Percentiles rank a stretch among this genome's conserved stretches.
phyloP scores from a whole-genome alignment of 2,797 vertebrate genomes.

The Setipinna tenuifilis region DNA sequence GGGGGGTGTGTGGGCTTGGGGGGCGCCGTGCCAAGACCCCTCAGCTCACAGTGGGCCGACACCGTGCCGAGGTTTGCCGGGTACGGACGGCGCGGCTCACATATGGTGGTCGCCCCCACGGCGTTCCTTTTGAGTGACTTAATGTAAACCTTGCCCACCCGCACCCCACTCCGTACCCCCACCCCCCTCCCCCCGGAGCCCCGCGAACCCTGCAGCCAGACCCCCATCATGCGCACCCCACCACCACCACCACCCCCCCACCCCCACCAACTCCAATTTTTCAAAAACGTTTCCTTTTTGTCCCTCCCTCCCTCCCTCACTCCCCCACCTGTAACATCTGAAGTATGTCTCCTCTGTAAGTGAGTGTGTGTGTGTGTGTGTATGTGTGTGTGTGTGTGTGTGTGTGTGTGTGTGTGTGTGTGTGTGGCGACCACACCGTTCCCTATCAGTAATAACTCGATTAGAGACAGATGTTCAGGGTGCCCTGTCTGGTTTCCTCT shows the following conservation, averaged over 20 bases:
- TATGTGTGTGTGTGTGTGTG: not conserved
- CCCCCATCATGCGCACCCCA: not conserved
- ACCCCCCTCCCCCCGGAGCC: not conserved
- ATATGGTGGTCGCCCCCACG: constrained; percentile 11
- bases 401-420: not conserved
- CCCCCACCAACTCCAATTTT: not conserved
- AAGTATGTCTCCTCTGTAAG: constrained; percentile 17
- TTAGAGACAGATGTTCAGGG: constrained; percentile 56
- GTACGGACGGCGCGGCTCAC: not conserved
- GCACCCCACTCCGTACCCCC: not conserved
- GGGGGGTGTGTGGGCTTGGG: not conserved
- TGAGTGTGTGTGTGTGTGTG: not conserved
- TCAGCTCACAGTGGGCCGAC: not conserved
- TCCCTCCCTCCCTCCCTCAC: not conserved
- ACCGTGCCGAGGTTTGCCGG: not conserved
- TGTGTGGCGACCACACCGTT: constrained; percentile 38
- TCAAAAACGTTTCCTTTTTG: constrained; percentile 16
- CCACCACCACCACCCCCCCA: not conserved
- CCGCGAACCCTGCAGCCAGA: too few species aligned
- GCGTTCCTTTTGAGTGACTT: constrained; percentile 20
- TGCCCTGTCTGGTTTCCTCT: constrained; percentile 54
- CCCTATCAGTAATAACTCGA: constrained; percentile 58
- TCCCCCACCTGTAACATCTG: constrained; percentile 18
- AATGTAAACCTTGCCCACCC: not conserved
- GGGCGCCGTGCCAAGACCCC: not conserved